Evolutionary conservation across 2,113 vertebrate species (phyloP).

Genomic region (Oreochromis aureus): DNA sequence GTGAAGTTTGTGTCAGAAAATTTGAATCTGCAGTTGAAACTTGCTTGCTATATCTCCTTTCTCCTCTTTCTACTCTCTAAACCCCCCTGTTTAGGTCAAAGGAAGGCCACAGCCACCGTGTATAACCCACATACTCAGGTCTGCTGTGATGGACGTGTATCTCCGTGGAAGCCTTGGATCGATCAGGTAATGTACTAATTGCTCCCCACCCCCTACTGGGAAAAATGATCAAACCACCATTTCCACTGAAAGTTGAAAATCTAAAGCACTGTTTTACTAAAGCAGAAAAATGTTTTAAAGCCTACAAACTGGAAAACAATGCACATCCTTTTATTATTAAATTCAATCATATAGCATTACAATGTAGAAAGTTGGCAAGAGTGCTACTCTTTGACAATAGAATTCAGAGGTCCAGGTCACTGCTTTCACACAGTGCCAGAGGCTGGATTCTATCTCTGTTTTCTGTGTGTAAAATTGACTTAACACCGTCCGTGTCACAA

Average conservation of each 20-base stretch:
- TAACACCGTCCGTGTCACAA: background rate
- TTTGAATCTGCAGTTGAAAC: too few relatives aligned
- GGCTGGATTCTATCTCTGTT: background rate
- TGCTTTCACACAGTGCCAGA: background rate
- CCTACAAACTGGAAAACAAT: too few relatives aligned
- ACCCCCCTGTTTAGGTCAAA: background rate
- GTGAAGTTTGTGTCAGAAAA: too few relatives aligned
- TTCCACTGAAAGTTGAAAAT: background rate
- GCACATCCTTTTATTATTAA: too few relatives aligned
- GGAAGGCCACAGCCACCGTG: background rate
- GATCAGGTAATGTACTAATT: background rate
- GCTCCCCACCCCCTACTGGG: too few relatives aligned
- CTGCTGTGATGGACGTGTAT: background rate
- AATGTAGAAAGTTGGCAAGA: too few relatives aligned
- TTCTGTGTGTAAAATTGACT: background rate
- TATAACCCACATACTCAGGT: background rate
- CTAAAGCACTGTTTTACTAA: background rate
- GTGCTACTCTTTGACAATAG: too few relatives aligned
- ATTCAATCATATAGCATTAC: too few relatives aligned
- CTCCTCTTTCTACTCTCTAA: rapidly evolving
- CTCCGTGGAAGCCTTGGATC: background rate
- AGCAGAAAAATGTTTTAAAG: too few relatives aligned
- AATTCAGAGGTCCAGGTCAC: background rate
- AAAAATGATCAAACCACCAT: too few relatives aligned
- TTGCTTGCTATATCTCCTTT: too few relatives aligned